A percentile compares a stretch with the other conserved stretches of the same genome.
Conservation (phyloP, 2,113 vertebrate genomes). For the Orycteropus afer region DNA sequence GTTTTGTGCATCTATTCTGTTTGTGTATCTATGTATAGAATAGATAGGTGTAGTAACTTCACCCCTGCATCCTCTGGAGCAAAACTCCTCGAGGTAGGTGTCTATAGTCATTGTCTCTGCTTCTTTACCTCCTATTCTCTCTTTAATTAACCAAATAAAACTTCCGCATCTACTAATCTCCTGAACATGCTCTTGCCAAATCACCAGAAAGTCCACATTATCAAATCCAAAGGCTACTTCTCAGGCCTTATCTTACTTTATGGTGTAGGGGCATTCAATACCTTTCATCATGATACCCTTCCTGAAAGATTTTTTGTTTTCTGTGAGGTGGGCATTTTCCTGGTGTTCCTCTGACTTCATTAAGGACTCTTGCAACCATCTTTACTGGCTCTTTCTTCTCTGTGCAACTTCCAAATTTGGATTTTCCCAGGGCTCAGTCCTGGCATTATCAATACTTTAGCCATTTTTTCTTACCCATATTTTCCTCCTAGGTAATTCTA, state of each 20-base stretch:
- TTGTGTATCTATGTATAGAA: too few species aligned
- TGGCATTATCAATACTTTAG: neutral
- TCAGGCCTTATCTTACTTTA: neutral
- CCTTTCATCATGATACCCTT: neutral
- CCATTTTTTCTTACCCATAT: neutral
- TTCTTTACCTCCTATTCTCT: neutral
- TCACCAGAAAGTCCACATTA: neutral
- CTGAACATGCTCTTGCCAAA: neutral
- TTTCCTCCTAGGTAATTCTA: neutral
- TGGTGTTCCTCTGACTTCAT: neutral
- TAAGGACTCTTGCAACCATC: neutral
- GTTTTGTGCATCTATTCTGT: neutral
- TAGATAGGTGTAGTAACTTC: too few species aligned
- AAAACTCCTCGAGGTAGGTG: neutral
- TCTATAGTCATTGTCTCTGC: neutral
- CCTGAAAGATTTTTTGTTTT: neutral
- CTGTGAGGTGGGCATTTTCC: neutral
- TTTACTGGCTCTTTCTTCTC: neutral
- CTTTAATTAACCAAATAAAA: neutral
- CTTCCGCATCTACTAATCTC: neutral
- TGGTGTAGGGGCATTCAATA: neutral
- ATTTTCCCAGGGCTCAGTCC: neutral
- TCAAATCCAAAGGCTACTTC: neutral
- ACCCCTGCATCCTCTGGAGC: neutral
- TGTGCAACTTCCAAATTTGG: neutral